Evolutionary conservation across 2,797 vertebrate species (phyloP).

Genomic region (Spheniscus humboldti): DNA sequence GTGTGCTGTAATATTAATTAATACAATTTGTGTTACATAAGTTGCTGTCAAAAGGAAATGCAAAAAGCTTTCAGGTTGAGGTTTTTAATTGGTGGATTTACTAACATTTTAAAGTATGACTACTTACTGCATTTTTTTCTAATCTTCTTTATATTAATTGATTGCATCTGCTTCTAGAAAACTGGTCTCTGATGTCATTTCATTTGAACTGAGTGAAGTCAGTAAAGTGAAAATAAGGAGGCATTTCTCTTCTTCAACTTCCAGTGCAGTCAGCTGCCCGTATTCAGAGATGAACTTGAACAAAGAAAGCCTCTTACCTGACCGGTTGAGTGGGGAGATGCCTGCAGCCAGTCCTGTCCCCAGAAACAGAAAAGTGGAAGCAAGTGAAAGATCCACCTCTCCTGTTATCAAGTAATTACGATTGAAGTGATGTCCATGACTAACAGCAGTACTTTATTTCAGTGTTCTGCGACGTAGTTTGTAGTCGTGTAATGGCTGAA

Average conservation of each 20-base stretch:
- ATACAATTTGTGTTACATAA: not conserved
- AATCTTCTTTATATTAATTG: not conserved
- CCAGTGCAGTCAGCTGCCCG: conserved; percentile 79
- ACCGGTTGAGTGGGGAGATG: conserved; percentile 81
- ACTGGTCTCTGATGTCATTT: not conserved
- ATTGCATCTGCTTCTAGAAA: not conserved
- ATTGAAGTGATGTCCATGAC: not conserved
- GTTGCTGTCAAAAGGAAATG: not conserved
- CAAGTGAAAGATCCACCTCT: conserved; percentile 65
- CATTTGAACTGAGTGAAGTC: not conserved
- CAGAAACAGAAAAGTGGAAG: conserved; percentile 71
- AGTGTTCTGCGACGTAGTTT: not conserved
- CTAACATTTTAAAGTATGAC: not conserved
- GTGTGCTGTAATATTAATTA: not conserved
- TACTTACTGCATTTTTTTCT: not conserved
- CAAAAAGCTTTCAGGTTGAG: fast-evolving
- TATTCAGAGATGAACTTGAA: conserved; percentile 85
- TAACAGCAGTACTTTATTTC: not conserved
- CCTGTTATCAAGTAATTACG: conserved; percentile 74
- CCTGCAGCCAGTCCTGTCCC: conserved; percentile 67
- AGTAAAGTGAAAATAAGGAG: not conserved
- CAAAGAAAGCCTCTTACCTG: conserved; percentile 80
- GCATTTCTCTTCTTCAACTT: conserved; percentile 46
- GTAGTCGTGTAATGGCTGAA: not conserved
- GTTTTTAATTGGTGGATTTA: not conserved